Evolutionary conservation across 2,888 invertebrate genomes (phyloP).

Genomic region (Parasteatoda lunata): DNA sequence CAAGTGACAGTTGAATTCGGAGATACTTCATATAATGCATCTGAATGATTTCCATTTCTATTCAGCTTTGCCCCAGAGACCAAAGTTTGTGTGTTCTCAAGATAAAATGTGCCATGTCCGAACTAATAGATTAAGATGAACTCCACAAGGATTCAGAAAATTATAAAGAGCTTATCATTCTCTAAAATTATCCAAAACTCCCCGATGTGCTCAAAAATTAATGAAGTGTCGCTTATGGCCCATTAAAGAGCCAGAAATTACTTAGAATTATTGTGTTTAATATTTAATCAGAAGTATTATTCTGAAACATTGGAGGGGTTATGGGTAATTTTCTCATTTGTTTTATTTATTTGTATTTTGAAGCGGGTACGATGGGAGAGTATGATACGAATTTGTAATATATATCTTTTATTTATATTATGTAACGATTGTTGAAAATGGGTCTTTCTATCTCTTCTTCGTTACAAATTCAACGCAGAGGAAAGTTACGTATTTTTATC

Average conservation of each 20-base stretch:
- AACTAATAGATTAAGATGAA: neutral
- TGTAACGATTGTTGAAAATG: too few relatives aligned
- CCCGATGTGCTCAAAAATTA: constrained; percentile 20
- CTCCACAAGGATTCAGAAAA: neutral
- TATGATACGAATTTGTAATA: too few relatives aligned
- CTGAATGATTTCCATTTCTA: neutral
- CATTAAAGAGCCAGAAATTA: constrained; percentile 1
- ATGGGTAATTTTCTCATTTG: too few relatives aligned
- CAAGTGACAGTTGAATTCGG: too few relatives aligned
- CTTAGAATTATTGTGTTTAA: constrained; percentile 16
- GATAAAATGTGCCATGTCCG: neutral
- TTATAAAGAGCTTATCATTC: neutral
- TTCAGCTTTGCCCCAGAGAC: neutral
- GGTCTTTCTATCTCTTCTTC: too few relatives aligned
- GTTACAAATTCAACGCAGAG: too few relatives aligned
- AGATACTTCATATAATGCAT: neutral
- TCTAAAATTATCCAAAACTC: constrained; percentile 26
- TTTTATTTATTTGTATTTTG: too few relatives aligned
- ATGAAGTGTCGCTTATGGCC: constrained; percentile 11
- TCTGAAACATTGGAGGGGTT: neutral
- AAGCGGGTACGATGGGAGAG: too few relatives aligned
- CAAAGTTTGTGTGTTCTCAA: neutral
- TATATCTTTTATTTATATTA: too few relatives aligned
- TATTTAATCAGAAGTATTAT: constrained; percentile 5
- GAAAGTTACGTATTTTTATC: too few relatives aligned